phyloP scores from a whole-genome alignment of 92 coral and sea anemone species.

The Parazoanthus darwini region DNA sequence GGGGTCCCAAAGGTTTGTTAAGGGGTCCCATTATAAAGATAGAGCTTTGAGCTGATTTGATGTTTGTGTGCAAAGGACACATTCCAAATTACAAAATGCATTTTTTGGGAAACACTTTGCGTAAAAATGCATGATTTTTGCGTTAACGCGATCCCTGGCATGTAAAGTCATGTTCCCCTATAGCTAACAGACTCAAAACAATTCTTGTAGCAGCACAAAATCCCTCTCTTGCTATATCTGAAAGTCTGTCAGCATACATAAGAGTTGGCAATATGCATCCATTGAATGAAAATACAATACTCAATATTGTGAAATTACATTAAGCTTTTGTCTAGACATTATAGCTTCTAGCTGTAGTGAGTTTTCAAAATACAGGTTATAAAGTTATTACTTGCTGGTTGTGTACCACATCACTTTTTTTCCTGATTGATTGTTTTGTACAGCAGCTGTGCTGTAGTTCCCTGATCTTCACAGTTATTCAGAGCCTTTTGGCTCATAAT shows the following conservation, averaged over 20 bases:
- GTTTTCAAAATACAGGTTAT: too few species aligned
- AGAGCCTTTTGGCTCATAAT: not conserved
- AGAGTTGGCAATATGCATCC: not conserved
- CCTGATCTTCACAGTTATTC: not conserved
- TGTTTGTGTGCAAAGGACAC: too few species aligned
- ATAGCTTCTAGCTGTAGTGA: not conserved
- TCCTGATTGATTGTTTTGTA: not conserved
- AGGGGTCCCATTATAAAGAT: too few species aligned
- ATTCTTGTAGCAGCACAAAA: too few species aligned
- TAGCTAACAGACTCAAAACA: too few species aligned
- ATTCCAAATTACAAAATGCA: too few species aligned
- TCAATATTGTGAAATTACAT: not conserved
- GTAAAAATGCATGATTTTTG: too few species aligned
- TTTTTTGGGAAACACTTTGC: too few species aligned
- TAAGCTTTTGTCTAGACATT: conserved; percentile 42
- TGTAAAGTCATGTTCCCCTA: not conserved
- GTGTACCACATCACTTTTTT: not conserved
- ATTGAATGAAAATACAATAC: not conserved
- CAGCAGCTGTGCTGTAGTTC: not conserved
- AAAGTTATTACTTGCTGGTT: not conserved
- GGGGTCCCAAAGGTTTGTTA: too few species aligned
- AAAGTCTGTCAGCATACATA: not conserved
- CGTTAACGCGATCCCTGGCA: too few species aligned
- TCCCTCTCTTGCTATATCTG: not conserved
- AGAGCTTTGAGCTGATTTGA: too few species aligned